Conservation (phyloP, 2,888 invertebrate species). For the Drosophila peninsularis region DNA sequence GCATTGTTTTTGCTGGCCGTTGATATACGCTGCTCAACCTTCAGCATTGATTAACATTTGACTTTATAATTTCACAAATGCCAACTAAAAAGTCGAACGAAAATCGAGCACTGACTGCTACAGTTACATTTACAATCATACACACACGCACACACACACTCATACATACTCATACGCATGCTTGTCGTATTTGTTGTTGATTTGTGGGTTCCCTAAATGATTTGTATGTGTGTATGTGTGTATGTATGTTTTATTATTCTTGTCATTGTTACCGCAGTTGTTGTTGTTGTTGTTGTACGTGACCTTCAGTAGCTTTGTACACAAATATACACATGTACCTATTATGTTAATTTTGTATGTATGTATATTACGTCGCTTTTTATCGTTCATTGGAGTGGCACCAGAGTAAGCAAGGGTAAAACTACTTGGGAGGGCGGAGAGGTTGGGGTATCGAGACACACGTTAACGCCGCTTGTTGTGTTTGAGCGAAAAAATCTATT, state of each 20-base stretch:
- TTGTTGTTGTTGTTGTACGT: slow-evolving; percentile 52
- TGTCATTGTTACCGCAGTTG: slow-evolving; percentile 13
- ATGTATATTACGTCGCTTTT: slow-evolving; percentile 54
- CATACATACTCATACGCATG: not conserved
- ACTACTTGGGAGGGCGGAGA: not conserved
- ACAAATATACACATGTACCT: slow-evolving; percentile 42
- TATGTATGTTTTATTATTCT: slow-evolving; percentile 45
- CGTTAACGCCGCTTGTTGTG: slow-evolving; percentile 13
- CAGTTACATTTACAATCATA: slow-evolving; percentile 22
- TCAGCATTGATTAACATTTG: slow-evolving; percentile 81
- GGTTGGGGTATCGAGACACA: not conserved
- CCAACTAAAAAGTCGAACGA: slow-evolving; percentile 62
- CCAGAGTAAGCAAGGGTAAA: slow-evolving; percentile 10
- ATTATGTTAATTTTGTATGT: slow-evolving; percentile 57
- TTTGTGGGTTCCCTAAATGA: slow-evolving; percentile 40
- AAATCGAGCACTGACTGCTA: slow-evolving; percentile 52
- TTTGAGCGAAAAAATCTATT: slow-evolving; percentile 17
- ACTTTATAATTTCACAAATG: slow-evolving; percentile 79
- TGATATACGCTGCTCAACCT: slow-evolving; percentile 61
- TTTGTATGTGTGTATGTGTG: slow-evolving; percentile 47
- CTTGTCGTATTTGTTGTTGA: slow-evolving; percentile 24
- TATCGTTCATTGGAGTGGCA: slow-evolving; percentile 58
- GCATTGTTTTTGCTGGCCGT: slow-evolving; percentile 49
- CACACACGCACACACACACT: not conserved
- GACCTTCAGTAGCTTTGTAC: slow-evolving; percentile 73